phyloP scores from a whole-genome alignment of 2,113 vertebrate species.

The Oryzias curvinotus region DNA sequence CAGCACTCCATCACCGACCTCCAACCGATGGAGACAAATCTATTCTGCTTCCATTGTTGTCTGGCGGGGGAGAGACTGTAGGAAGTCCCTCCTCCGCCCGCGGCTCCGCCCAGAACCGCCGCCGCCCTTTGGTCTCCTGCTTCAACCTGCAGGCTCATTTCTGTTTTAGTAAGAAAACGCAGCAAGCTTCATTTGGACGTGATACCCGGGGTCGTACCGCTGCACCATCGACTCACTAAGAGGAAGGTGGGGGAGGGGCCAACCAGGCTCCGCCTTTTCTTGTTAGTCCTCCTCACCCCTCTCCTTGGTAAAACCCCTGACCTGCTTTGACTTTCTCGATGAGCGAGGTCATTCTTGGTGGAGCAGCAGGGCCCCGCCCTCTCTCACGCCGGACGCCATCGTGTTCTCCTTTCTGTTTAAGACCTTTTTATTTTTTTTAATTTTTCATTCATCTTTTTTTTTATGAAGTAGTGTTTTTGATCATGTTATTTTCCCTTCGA shows the following conservation, averaged over 20 bases:
- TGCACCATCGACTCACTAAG: slow-evolving; percentile 54
- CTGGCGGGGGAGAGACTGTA: slow-evolving; percentile 1
- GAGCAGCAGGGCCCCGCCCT: slow-evolving; percentile 58
- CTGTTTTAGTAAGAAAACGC: slow-evolving; percentile 58
- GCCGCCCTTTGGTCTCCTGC: slow-evolving; percentile 58
- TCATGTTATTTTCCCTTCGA: slow-evolving; percentile 50
- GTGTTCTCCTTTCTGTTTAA: slow-evolving; percentile 74
- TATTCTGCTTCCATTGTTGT: slow-evolving; percentile 73
- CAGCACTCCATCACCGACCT: slow-evolving; percentile 10
- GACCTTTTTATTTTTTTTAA: slow-evolving; percentile 51
- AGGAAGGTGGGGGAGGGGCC: background rate
- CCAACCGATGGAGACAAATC: slow-evolving; percentile 53
- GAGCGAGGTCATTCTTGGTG: slow-evolving; percentile 57
- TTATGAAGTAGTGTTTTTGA: slow-evolving; percentile 8
- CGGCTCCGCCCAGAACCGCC: slow-evolving; percentile 78
- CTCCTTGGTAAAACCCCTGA: slow-evolving; percentile 18
- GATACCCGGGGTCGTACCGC: slow-evolving; percentile 81
- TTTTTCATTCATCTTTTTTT: slow-evolving; percentile 29
- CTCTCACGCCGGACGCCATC: slow-evolving; percentile 75
- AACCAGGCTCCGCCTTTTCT: background rate
- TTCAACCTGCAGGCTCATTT: slow-evolving; percentile 82
- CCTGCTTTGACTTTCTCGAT: slow-evolving; percentile 29
- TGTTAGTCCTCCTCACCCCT: background rate
- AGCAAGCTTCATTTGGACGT: slow-evolving; percentile 86
- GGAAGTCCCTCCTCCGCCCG: slow-evolving; percentile 68